A percentile compares a stretch with the other conserved stretches of the same genome.
phyloP scores from a whole-genome alignment of 64 coral and sea anemone genomes.

The Trachythela sp. region DNA sequence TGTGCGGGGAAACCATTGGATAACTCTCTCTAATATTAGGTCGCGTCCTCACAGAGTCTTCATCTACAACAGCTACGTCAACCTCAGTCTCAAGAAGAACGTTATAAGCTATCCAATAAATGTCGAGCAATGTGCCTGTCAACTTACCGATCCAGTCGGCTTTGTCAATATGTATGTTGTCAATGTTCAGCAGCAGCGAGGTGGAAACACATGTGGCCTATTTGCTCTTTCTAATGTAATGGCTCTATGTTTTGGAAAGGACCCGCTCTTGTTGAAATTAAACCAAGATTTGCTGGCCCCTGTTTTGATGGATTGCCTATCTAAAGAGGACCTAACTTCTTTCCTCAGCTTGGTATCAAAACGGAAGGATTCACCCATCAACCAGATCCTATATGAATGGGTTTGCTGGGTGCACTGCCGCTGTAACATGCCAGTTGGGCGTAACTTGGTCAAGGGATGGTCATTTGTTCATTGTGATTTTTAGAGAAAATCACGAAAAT shows the following conservation, averaged over 20 bases:
- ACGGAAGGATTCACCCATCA: not conserved
- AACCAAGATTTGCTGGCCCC: conserved; percentile 37
- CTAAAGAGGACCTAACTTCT: conserved; percentile 24
- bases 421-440: conserved; percentile 36
- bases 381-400: conserved; percentile 24
- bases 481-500: not conserved
- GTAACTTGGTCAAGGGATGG: not conserved
- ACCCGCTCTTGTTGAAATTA: not conserved
- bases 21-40: not conserved
- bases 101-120: conserved; percentile 39
- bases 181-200: conserved; percentile 52
- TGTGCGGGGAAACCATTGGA: not conserved
- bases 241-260: conserved; percentile 23
- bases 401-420: conserved; percentile 25
- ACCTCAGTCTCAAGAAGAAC: not conserved
- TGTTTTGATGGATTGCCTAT: conserved; percentile 7
- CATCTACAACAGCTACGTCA: conserved; percentile 46
- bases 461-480: conserved; percentile 23
- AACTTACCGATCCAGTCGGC: not conserved
- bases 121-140: conserved; percentile 44
- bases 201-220: conserved; percentile 43
- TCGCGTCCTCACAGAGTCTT: not conserved
- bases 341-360: not conserved
- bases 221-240: conserved; percentile 48
- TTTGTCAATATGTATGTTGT: conserved; percentile 14